Base-by-base conservation (phyloP, 2,797 vertebrate species). In the Lepidocolaptes lacrymiger region DNA sequence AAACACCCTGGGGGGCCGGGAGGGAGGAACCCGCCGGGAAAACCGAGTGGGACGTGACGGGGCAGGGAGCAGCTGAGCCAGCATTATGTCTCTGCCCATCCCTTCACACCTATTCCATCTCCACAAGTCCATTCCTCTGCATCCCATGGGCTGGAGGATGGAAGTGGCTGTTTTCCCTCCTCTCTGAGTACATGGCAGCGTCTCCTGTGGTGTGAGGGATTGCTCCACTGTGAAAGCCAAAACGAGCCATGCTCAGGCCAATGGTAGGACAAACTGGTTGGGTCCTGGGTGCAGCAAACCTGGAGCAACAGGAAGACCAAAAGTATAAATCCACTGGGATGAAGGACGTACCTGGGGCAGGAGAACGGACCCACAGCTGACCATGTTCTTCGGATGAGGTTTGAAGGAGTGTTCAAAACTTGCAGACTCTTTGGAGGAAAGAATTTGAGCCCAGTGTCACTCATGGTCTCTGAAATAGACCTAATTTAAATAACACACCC, bases 71-170 rank as follows among this genome's bases (percentile, higher is more conserved):
- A 41, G 59, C 56, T 1, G 7, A 88, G 85, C 37, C 85, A 63
- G 73, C 46, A 15, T 1, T 1, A 0, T 14, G 51, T 78, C 79
- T 80, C 79, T 89, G 81, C 62, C 75, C 51, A 4, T 67, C 41
- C 51, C 3, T 4, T 78, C 82, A 37, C 85, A 76, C 64, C 91
- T 94, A 80, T 58, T 85, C 78, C 72, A 39, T 86, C 85, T 81
- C 54, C 64, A 37, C 41, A 24, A 67, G 34, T 5, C 78, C n/a
- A 1, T 67, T 82, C 75, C 34, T 74, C 64, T 77, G 41, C 27
- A 10, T 4, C 52, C 48, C 8, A 3, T 1, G 27, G 37, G 37
- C 32, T 73, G 81, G n/a, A 56, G 80, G 34, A 37, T 48, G 24
- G 68, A 63, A 71, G 62, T 3, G 68, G 21, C 37, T 73, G 28